Conservation (phyloP, 2,113 vertebrate genomes). For the Bungarus multicinctus region DNA sequence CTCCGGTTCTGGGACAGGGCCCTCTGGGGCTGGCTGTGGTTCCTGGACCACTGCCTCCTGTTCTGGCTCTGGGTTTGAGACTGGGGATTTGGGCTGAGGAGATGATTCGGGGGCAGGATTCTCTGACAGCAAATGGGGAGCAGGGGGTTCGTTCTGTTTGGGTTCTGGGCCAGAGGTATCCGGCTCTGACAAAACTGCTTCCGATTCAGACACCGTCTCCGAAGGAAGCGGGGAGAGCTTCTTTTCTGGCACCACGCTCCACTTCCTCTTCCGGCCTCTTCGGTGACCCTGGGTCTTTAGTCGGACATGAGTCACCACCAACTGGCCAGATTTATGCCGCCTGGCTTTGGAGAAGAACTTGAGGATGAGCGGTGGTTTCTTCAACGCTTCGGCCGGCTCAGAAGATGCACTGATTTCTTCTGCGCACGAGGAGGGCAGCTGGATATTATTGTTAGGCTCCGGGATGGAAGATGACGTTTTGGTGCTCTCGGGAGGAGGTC, state of each 20-base stretch:
- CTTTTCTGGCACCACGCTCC: conserved; percentile 52
- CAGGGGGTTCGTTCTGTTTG: conserved; percentile 4
- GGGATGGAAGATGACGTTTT: not conserved
- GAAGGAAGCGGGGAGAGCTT: conserved; percentile 32
- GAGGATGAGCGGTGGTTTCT: conserved; percentile 73
- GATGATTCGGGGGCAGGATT: not conserved
- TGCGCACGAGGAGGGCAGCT: conserved; percentile 58
- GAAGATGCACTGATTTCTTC: conserved; percentile 56
- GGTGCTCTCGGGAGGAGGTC: conserved; percentile 17
- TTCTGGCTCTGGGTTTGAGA: not conserved
- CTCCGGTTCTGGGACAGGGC: not conserved
- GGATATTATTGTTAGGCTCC: conserved; percentile 24
- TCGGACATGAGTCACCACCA: conserved; percentile 77
- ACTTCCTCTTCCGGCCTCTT: conserved; percentile 48
- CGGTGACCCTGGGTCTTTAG: conserved; percentile 70
- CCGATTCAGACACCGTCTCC: not conserved
- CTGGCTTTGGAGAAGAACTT: conserved; percentile 76
- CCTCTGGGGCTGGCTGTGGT: not conserved
- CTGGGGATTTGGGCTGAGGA: not conserved
- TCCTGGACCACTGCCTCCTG: not conserved
- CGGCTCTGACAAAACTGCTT: not conserved
- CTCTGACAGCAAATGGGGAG: not conserved
- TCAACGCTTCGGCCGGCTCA: conserved; percentile 53
- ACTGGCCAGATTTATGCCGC: conserved; percentile 72
- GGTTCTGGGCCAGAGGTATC: conserved; percentile 46